Base-by-base conservation (phyloP, 1,140 invertebrate species). In the Campoletis sonorensis region DNA sequence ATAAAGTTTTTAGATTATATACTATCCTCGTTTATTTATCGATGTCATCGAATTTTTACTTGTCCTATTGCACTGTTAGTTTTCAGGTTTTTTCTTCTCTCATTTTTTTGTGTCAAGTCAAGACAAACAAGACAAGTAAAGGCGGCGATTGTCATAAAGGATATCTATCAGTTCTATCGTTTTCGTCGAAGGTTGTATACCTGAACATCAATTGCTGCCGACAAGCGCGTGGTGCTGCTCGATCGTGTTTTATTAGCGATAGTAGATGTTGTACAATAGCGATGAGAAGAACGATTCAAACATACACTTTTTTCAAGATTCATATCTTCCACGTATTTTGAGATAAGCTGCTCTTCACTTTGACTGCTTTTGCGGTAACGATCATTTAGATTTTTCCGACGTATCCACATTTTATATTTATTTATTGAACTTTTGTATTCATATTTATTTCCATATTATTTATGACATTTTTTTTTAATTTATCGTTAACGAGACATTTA, bases 171-270 rank as follows among this genome's bases (percentile, higher is more conserved):
- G 64, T 80, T 76, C 76, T 49, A 23, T 49, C 71, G 40, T 49
- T 21, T 40, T 26, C 71, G 71, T 72, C 30, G 81, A 77, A 80
- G 81, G 79, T 83, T 79, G 75, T 72, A 79, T 80, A 79, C 61
- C 67, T 73, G 68, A 81, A 85, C 85, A 89, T 89, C 87, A 88
- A 89, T 89, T 87, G 86, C 78, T 67, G 83, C 80, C 87, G 84
- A 81, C 71, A 27, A 54, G 23, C 61, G 61, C n/a, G 61, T 26
- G 23, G 23, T 64, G 61, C 23, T 58, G 79, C 85, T 85, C 84
- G 81, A 76, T 84, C 81, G 80, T 89, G 86, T 88, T 89, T 88
- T 88, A 88, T 85, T 88, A 88, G 87, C 81, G 87, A 89, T 86
- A 86, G 84, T 86, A 88, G 85, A 84, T 61, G 27, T 27, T 21